Percentiles rank a stretch among this genome's conserved stretches.
Conservation (phyloP, 1,140 invertebrate species). For the Habropoda laboriosa region DNA sequence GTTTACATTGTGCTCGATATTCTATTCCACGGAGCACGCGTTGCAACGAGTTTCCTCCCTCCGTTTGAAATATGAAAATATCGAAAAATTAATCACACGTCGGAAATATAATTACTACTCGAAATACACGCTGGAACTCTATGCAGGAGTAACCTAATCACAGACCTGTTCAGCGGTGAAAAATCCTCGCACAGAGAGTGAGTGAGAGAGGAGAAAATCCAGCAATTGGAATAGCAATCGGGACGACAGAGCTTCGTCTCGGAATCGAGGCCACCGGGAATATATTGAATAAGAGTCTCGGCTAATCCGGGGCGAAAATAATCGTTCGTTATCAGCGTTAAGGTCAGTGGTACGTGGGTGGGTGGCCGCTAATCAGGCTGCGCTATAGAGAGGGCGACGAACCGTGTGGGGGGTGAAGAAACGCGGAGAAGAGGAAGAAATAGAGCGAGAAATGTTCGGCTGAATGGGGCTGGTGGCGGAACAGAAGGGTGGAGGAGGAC, state of each 20-base stretch:
- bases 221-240: neutral
- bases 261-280: neutral
- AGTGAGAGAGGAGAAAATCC: neutral
- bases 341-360: conserved; percentile 45
- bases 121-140: too few relatives aligned
- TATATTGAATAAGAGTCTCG: conserved; percentile 35
- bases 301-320: conserved; percentile 64
- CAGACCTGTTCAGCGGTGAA: rapidly evolving
- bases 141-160: neutral
- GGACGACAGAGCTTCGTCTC: neutral
- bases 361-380: conserved; percentile 59
- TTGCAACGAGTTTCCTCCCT: too few relatives aligned
- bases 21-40: too few relatives aligned
- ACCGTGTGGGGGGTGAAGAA: neutral
- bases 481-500: conserved; percentile 22
- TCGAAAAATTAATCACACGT: too few relatives aligned
- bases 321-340: conserved; percentile 71
- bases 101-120: too few relatives aligned
- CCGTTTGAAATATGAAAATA: too few relatives aligned
- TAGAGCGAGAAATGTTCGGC: conserved; percentile 18
- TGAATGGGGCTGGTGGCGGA: conserved; percentile 13
- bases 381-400: conserved; percentile 46
- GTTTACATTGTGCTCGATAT: too few relatives aligned
- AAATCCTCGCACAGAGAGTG: too few relatives aligned
- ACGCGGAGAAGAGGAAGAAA: conserved; percentile 1